Conservation (phyloP, 2,113 vertebrate species). For the Motacilla alba region DNA sequence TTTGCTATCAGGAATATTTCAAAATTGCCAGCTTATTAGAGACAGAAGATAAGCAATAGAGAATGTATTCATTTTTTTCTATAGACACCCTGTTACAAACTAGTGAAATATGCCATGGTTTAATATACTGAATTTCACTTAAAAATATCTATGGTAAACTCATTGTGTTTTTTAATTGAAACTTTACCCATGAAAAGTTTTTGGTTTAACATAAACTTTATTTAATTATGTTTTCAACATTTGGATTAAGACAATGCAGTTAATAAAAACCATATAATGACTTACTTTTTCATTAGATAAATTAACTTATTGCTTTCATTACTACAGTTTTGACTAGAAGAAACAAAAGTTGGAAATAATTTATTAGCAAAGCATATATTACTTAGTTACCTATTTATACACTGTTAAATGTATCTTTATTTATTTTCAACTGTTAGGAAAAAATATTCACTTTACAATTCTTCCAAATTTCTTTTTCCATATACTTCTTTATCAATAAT, state of each 20-base stretch:
- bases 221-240: not conserved
- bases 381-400: not conserved
- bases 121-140: not conserved
- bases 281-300: not conserved
- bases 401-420: not conserved
- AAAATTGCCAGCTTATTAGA: not conserved
- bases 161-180: not conserved
- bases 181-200: not conserved
- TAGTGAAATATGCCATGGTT: not conserved
- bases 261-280: not conserved
- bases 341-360: not conserved
- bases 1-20: not conserved
- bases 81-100: not conserved
- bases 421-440: not conserved
- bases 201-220: not conserved
- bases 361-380: not conserved
- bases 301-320: not conserved
- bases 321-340: not conserved
- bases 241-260: not conserved
- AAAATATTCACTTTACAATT: not conserved
- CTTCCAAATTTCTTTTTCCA: not conserved
- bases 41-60: not conserved
- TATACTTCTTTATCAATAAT: not conserved
- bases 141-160: not conserved
- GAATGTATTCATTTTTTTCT: not conserved